Base-by-base conservation (phyloP, 2,797 vertebrate genomes). In the Novumbra hubbsi region DNA sequence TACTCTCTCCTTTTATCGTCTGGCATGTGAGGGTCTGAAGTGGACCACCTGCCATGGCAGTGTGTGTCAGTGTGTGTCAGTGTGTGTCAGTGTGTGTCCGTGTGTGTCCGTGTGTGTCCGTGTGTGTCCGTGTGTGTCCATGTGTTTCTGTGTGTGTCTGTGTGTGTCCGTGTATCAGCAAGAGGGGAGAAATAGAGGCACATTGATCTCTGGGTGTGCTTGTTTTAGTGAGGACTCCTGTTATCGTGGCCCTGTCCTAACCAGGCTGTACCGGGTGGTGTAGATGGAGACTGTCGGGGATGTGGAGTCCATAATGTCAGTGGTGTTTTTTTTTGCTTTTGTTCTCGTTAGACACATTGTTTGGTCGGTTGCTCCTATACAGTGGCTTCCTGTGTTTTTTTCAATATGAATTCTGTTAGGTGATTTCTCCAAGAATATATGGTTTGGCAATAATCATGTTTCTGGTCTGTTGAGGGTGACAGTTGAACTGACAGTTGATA, bases 211-310 rank as follows among this genome's bases (percentile, higher is more conserved):
- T 17, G 87, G 88, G 88, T 85, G 85, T 88, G 50, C 6, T 55
- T n/a, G 0, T 55, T n/a, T 55, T 83, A 82, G 87, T 87, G 45
- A 82, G 79, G 81, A 79, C 76, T 55, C 45, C 86, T 72, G 90
- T 92, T 91, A 92, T 92, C 89, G 88, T 81, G 78, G 83, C 83
- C 83, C 84, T 91, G 90, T 93, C 90, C 88, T 88, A 83, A 6
- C 49, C 15, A 17, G 50, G 34, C 34, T 38, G 34, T 38, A 38
- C 8, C 1, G 89, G 68, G 84, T 81, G 86, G 79, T 76, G 83
- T 87, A 83, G n/a, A 19, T 55, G 15, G 52, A 55, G 52, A n/a
- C 52, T n/a, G 6, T n/a, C 19, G 19, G 1, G 34, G 34, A 5
- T 38, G 34, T 38, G 34, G 34, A 38, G 34, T 38, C 34, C 34